phyloP scores from a whole-genome alignment of 2,888 invertebrate genomes.

The Acrobasis suavella region DNA sequence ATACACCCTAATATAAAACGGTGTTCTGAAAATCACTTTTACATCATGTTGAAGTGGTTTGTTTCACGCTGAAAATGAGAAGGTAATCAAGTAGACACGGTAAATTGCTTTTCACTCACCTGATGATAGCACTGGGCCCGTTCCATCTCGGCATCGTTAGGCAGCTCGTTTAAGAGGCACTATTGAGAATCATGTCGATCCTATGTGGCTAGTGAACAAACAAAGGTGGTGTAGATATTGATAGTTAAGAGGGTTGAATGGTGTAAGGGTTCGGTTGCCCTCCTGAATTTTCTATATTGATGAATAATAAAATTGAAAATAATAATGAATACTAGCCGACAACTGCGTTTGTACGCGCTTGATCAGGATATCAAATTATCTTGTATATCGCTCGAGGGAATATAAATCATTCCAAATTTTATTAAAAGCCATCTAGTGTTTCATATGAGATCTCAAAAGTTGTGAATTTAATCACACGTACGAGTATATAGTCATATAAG shows the following conservation, averaged over 20 bases:
- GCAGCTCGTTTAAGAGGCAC: constrained; percentile 28
- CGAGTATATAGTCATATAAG: too few species aligned
- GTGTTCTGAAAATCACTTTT: constrained; percentile 42
- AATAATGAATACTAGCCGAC: too few species aligned
- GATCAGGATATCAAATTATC: too few species aligned
- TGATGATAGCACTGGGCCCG: constrained; percentile 39
- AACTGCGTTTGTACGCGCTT: too few species aligned
- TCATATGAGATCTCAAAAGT: too few species aligned
- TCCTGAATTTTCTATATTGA: too few species aligned
- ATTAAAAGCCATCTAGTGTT: too few species aligned
- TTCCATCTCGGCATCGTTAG: constrained; percentile 33
- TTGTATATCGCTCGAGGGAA: too few species aligned
- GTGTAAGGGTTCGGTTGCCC: background rate
- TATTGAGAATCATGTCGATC: constrained; percentile 27
- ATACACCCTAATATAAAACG: constrained; percentile 33
- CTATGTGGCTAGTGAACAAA: constrained; percentile 22
- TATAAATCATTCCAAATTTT: too few species aligned
- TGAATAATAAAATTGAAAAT: too few species aligned
- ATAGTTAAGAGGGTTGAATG: constrained; percentile 8
- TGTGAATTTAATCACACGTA: too few species aligned
- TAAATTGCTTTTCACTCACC: constrained; percentile 46
- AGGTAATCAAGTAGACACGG: constrained; percentile 44
- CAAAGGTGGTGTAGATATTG: constrained; percentile 10
- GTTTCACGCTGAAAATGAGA: constrained; percentile 37
- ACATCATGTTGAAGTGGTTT: constrained; percentile 42